Conservation (phyloP, 1,140 invertebrate genomes). For the Dermatophagoides farinae region DNA sequence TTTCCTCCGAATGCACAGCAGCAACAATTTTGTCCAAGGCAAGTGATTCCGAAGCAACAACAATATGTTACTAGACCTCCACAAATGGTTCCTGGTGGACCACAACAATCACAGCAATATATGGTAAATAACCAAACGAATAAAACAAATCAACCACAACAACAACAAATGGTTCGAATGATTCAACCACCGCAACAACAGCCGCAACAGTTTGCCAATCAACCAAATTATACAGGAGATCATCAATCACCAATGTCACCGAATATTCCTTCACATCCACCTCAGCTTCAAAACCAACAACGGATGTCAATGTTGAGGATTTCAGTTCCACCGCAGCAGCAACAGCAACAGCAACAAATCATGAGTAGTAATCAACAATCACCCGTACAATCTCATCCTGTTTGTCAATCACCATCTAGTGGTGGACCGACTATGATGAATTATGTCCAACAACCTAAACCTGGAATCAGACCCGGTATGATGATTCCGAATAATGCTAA, state of each 20-base stretch:
- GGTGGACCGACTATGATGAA: background rate
- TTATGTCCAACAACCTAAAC: background rate
- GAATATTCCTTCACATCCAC: background rate
- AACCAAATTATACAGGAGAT: slow-evolving; percentile 22
- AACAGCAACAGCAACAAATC: slow-evolving; percentile 25
- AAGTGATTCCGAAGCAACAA: slow-evolving; percentile 53
- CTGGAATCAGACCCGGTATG: background rate
- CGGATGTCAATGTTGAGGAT: background rate
- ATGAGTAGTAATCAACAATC: slow-evolving; percentile 29
- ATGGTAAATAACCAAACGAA: background rate
- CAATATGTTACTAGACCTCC: slow-evolving; percentile 29
- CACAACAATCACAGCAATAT: slow-evolving; percentile 28
- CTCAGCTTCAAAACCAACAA: background rate
- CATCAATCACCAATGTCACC: background rate
- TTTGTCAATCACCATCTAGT: background rate
- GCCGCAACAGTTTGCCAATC: slow-evolving; percentile 27
- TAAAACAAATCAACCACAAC: slow-evolving; percentile 26
- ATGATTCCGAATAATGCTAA: slow-evolving; percentile 21
- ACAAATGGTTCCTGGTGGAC: slow-evolving; percentile 41
- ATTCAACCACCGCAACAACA: slow-evolving; percentile 30
- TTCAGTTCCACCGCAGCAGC: slow-evolving; percentile 25
- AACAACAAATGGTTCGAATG: slow-evolving; percentile 27
- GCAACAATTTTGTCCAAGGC: slow-evolving; percentile 27
- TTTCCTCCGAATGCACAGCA: slow-evolving; percentile 11
- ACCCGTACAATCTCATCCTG: background rate